A percentile compares a stretch with the other conserved stretches of the same genome.
Evolutionary conservation across 2,113 vertebrate species (phyloP).

Genomic region (Tetrao urogallus): DNA sequence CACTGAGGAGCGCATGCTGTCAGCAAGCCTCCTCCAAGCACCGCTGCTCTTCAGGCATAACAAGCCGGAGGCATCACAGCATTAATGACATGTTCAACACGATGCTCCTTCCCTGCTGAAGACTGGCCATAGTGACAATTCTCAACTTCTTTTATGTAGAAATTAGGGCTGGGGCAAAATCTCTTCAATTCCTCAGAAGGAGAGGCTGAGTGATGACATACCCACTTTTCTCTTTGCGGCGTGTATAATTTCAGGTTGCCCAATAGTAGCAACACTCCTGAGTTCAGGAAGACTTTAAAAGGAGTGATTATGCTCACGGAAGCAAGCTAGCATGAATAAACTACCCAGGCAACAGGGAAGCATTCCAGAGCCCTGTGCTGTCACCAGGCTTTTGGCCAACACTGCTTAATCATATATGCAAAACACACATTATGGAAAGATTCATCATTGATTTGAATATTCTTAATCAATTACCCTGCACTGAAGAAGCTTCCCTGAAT

Average conservation of each 20-base stretch:
- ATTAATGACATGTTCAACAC: background rate
- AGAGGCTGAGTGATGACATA: background rate
- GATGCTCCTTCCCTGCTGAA: background rate
- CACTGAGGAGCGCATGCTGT: background rate
- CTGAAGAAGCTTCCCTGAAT: background rate
- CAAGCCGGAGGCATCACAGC: background rate
- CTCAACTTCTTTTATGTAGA: conserved; percentile 32
- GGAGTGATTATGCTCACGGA: conserved; percentile 56
- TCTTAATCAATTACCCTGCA: background rate
- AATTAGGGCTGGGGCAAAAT: conserved; percentile 5
- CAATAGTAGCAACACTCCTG: conserved; percentile 41
- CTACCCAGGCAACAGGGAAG: conserved; percentile 50
- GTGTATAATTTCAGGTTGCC: conserved; percentile 64
- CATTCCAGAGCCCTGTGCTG: conserved; percentile 58
- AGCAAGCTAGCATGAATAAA: conserved; percentile 47
- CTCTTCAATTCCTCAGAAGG: background rate
- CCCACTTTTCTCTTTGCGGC: conserved; percentile 17
- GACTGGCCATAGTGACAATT: background rate
- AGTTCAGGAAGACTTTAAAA: conserved; percentile 60
- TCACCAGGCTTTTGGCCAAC: conserved; percentile 51
- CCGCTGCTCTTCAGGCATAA: background rate
- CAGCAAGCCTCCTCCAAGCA: background rate
- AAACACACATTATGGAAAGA: conserved; percentile 7
- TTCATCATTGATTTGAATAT: background rate
- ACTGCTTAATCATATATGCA: conserved; percentile 15